Evolutionary conservation across 2,797 vertebrate genomes (phyloP), one percentile per base, ranked within the genome.

Genomic region (Anas capensis): DNA sequence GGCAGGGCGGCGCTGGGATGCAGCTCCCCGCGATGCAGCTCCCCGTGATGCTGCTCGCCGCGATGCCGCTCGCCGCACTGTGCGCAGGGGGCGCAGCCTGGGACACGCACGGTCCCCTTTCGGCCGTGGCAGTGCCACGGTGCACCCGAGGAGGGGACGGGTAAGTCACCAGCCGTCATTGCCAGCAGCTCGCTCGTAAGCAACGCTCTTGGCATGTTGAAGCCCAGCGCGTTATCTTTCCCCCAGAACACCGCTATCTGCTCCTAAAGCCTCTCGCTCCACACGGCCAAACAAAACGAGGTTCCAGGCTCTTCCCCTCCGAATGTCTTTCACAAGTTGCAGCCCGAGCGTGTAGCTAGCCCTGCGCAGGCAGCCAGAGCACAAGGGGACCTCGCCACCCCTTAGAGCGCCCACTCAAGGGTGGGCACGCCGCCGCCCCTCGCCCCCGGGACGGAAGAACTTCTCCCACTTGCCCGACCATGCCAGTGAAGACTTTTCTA

Each of bases 401-500:
- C 81, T 83, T 62, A 11, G 16, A 79, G 64, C 56, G 16, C 56
- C n/a, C 44, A 12, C 40, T 69, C 4, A 0, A 51, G 7, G 14
- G 54, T 51, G 86, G 95, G 58, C 76, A 34, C 16, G 33, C 54
- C 8, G 6, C 79, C 26, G 8, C 26, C 49, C 49, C 49, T 51
- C 14, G 27, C 27, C 60, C 60, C 60, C 4, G 4, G 40, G 38
- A 40, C 4, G 12, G 6, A 65, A 60, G 87, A 95, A 96, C 91
- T 96, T 95, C 92, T 92, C 80, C 73, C 0, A 1, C 72, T 86
- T 93, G 95, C 92, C 95, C 61, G 10, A 96, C 97, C 97, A 97
- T 93, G 95, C 97, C 95, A 87, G 94, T 44, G 2, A 95, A 97
- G 97, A 96, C 97, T 98, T 97, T 98, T 97, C 97, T 96, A 97